These are phyloP conservation scores for Drosophila navojoa DNA, from an alignment of 1,140 invertebrate genomes.

Conservation along the genomic window DNA sequence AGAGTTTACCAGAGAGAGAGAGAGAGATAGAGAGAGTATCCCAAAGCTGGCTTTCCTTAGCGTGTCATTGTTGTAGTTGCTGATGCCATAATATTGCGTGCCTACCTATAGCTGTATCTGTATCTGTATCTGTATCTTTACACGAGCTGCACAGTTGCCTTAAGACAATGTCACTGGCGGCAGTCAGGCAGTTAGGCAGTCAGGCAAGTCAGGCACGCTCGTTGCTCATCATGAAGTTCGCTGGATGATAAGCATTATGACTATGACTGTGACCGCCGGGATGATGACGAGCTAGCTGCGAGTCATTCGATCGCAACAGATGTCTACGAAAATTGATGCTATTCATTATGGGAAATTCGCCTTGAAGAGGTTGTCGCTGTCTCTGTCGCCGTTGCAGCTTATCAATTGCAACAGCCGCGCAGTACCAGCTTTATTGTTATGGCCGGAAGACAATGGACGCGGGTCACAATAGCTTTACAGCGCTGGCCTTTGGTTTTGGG, in stretches of 20 bases:
- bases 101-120: slow-evolving; percentile 2
- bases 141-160: slow-evolving; percentile 3
- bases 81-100: slow-evolving; percentile 32
- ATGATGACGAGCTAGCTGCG: slow-evolving; percentile 2
- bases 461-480: slow-evolving; percentile 1
- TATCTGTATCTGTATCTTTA: slow-evolving; percentile 11
- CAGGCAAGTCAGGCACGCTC: slow-evolving; percentile 8
- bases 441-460: slow-evolving; percentile 9
- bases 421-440: slow-evolving; percentile 27
- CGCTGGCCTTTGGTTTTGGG: neutral
- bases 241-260: slow-evolving; percentile 16
- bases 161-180: slow-evolving; percentile 48
- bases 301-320: neutral
- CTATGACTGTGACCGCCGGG: slow-evolving; percentile 17
- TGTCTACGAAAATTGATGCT: slow-evolving; percentile 21
- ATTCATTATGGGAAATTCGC: slow-evolving; percentile 21
- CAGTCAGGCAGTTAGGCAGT: slow-evolving; percentile 37
- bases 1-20: neutral
- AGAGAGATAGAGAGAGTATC: neutral
- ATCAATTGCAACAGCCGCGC: slow-evolving; percentile 37
- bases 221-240: slow-evolving; percentile 18
- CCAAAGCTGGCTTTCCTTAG: neutral
- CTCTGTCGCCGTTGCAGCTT: slow-evolving; percentile 11
- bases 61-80: neutral
- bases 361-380: slow-evolving; percentile 18